Conservation (phyloP, 92 coral and sea anemone species). For the Micromussa lordhowensis region DNA sequence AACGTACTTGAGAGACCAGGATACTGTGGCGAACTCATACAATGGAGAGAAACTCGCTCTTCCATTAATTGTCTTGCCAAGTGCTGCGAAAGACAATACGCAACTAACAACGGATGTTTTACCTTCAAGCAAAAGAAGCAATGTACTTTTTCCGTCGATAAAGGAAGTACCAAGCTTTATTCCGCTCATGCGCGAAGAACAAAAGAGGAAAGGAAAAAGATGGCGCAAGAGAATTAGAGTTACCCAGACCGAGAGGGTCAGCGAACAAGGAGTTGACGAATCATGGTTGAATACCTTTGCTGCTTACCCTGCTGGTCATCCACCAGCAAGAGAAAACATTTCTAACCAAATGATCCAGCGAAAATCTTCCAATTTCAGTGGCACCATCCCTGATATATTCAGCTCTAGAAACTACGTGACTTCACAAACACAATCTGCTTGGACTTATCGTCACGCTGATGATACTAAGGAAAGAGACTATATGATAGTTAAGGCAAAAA, state of each 20-base stretch:
- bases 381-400: not conserved
- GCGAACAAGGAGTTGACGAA: not conserved
- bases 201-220: not conserved
- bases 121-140: not conserved
- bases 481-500: conserved; percentile 22
- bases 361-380: not conserved
- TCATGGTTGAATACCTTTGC: not conserved
- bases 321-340: not conserved
- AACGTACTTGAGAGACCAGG: not conserved
- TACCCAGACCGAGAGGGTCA: not conserved
- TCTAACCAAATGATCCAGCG: not conserved
- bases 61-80: conserved; percentile 8
- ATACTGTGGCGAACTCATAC: not conserved
- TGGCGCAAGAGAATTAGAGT: not conserved
- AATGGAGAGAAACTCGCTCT: not conserved
- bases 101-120: not conserved
- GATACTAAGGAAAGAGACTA: not conserved
- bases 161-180: conserved; percentile 21
- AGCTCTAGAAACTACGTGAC: not conserved
- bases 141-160: conserved; percentile 12
- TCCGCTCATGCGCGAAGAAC: not conserved
- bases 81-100: not conserved
- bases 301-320: not conserved
- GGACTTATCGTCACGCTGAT: not conserved
- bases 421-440: not conserved